These are phyloP conservation scores for Meiosimyza decipiens DNA, from an alignment of 2,888 invertebrate genomes.

Conservation along the genomic window DNA sequence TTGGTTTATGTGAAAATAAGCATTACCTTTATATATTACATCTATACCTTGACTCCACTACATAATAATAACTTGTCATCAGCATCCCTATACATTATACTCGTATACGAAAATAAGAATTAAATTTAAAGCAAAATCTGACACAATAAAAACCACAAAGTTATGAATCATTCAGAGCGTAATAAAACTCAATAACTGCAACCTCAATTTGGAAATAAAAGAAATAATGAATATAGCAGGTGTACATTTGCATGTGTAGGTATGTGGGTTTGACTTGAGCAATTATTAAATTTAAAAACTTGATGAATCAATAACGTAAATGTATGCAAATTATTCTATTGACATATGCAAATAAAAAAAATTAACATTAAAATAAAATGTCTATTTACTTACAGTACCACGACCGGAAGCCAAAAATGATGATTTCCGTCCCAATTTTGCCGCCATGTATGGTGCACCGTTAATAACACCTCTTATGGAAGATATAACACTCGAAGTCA, in stretches of 20 bases:
- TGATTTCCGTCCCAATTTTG: constrained; percentile 52
- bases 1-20: too few relatives aligned
- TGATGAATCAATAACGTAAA: constrained; percentile 8
- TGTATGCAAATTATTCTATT: not conserved
- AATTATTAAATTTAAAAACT: not conserved
- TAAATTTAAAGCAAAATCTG: not conserved
- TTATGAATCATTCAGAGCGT: not conserved
- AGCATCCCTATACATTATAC: not conserved
- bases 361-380: not conserved
- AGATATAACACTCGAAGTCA: constrained; percentile 59
- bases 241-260: not conserved
- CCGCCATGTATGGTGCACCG: constrained; percentile 60
- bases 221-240: not conserved
- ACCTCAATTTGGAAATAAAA: too few relatives aligned
- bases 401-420: constrained; percentile 50
- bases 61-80: not conserved
- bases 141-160: not conserved
- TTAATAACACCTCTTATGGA: constrained; percentile 61
- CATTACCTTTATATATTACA: too few relatives aligned
- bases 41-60: too few relatives aligned
- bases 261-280: not conserved
- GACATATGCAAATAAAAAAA: too few relatives aligned
- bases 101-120: too few relatives aligned
- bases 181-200: not conserved
- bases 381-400: constrained; percentile 51